These are phyloP conservation scores for Takifugu ocellatus DNA, from an alignment of 2,797 vertebrate genomes.

Conservation along the genomic window DNA sequence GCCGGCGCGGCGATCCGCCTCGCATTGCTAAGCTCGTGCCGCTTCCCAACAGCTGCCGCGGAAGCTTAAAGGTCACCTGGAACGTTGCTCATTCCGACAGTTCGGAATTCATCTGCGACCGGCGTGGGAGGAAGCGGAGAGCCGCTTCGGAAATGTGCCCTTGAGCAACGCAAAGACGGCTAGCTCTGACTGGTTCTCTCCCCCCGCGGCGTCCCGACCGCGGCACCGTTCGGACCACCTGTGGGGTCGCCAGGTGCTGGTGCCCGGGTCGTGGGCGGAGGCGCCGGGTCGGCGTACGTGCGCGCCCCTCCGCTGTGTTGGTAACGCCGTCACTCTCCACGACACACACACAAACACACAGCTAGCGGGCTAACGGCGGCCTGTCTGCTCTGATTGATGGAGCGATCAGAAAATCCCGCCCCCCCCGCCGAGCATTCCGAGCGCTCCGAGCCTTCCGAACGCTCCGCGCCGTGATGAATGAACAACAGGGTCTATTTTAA, in stretches of 20 bases:
- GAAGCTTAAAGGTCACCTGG: slow-evolving; percentile 47
- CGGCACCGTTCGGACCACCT: too few species aligned
- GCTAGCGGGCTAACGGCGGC: slow-evolving; percentile 14
- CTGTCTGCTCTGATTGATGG: slow-evolving; percentile 46
- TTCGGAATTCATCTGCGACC: slow-evolving; percentile 20
- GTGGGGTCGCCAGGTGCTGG: too few species aligned
- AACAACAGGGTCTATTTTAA: slow-evolving; percentile 11
- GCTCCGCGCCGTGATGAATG: slow-evolving; percentile 17
- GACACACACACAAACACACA: neutral
- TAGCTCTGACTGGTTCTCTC: neutral
- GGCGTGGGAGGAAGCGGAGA: slow-evolving; percentile 31
- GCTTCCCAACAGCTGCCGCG: slow-evolving; percentile 23
- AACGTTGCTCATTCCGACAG: slow-evolving; percentile 20
- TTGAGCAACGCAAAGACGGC: slow-evolving; percentile 43
- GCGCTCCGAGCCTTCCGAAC: slow-evolving; percentile 6
- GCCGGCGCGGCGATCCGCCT: slow-evolving; percentile 11
- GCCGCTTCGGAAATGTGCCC: slow-evolving; percentile 27
- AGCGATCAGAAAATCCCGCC: slow-evolving; percentile 20
- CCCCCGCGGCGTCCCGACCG: neutral
- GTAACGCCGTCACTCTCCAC: slow-evolving; percentile 48
- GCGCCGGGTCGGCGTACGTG: too few species aligned
- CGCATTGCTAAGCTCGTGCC: slow-evolving; percentile 1
- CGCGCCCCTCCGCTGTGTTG: slow-evolving; percentile 30
- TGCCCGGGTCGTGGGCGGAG: too few species aligned
- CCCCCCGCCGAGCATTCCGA: neutral